Evolutionary conservation across 2,888 invertebrate genomes (phyloP).

Genomic region (Parascotia fuliginaria): DNA sequence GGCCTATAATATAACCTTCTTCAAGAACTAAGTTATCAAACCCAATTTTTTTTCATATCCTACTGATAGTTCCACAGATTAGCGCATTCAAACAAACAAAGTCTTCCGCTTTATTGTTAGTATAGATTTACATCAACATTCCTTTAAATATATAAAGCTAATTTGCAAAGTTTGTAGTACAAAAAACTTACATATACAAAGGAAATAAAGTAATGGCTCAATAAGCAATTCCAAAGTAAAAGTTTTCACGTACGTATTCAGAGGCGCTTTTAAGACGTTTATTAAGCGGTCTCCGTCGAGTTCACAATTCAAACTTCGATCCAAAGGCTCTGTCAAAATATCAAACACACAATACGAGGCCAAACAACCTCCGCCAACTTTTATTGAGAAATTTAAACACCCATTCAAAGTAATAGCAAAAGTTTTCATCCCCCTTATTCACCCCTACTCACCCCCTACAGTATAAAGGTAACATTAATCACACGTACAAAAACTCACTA

Average conservation of each 20-base stretch:
- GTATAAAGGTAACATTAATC: slow-evolving; percentile 60
- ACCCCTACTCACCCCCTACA: slow-evolving; percentile 14
- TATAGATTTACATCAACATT: no score
- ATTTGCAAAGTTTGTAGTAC: no score
- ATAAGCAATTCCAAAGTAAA: slow-evolving; percentile 23
- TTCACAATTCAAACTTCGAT: slow-evolving; percentile 50
- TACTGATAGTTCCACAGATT: no score
- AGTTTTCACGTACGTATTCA: slow-evolving; percentile 29
- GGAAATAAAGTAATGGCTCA: slow-evolving; percentile 18
- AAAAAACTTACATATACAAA: background rate
- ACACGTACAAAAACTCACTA: slow-evolving; percentile 56
- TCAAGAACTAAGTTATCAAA: no score
- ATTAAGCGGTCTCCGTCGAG: slow-evolving; percentile 56
- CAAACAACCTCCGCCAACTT: slow-evolving; percentile 55
- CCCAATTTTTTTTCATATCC: no score
- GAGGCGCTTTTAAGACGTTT: slow-evolving; percentile 45
- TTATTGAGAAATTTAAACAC: slow-evolving; percentile 75
- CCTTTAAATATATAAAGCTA: no score
- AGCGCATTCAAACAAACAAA: no score
- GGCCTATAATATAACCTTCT: no score
- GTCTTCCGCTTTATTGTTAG: no score
- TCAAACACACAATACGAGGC: slow-evolving; percentile 62
- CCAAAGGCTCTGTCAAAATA: slow-evolving; percentile 65
- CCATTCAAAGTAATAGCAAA: slow-evolving; percentile 70
- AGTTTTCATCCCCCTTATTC: slow-evolving; percentile 51